These are phyloP conservation scores for Nymphicus hollandicus DNA, from an alignment of 2,113 vertebrate species.

Conservation along the genomic window DNA sequence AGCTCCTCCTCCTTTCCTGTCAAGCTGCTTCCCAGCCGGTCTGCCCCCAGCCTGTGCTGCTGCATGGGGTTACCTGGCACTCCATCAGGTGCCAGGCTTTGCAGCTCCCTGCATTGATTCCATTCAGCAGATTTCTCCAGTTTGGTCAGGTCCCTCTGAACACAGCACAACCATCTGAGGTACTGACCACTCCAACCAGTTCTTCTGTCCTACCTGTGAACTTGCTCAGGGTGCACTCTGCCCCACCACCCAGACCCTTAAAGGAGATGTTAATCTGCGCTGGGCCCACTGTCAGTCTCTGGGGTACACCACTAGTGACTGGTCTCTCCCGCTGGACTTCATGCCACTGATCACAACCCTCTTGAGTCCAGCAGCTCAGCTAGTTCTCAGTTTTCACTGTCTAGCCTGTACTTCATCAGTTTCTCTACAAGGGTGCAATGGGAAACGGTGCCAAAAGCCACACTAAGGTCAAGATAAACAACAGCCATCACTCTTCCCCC, in stretches of 20 bases:
- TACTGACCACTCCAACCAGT: background rate
- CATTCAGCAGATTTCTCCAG: background rate
- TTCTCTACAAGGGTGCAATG: background rate
- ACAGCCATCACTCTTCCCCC: background rate
- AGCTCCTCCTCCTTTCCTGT: background rate
- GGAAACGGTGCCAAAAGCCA: background rate
- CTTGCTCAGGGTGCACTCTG: background rate
- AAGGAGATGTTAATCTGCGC: background rate
- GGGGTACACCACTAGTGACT: background rate
- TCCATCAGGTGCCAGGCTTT: background rate
- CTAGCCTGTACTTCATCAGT: background rate
- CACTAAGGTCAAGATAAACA: background rate
- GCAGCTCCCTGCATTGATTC: fast-evolving
- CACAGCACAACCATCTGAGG: background rate
- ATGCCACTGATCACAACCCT: background rate
- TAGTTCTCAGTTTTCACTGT: background rate
- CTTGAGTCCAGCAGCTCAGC: background rate
- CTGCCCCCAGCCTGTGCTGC: fast-evolving
- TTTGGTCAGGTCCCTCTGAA: background rate
- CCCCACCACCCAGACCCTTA: background rate
- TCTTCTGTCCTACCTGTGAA: background rate
- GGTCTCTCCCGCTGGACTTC: background rate
- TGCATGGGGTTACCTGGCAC: background rate
- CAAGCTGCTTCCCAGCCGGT: fast-evolving
- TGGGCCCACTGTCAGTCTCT: fast-evolving